Base-by-base conservation (phyloP, 1,140 invertebrate genomes). In the Anagrus nilaparvatae region DNA sequence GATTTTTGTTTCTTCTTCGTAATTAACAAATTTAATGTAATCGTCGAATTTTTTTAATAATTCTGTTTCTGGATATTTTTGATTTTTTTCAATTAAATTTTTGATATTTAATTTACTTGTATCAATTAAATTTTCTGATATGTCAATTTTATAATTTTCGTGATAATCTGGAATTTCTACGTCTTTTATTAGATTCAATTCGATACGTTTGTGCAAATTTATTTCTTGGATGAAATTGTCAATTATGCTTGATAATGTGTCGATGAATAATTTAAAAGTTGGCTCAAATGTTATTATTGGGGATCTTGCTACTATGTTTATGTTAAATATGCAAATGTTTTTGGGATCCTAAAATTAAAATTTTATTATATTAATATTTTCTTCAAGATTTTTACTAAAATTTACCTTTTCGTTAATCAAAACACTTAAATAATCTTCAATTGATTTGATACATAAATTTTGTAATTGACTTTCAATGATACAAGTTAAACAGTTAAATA, bases 381-480 rank as follows among this genome's bases (percentile, higher is more conserved):
- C 16, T 20, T n/a, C 19, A 23, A 6, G 14, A 34, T 21, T 21
- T 21, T 20, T 34, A 7, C 23, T 13, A 9, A 18, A 42, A 62
- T 72, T 70, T 73, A 90, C 87, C 52, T 76, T 74, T 52, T 80
- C 75, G 58, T 86, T 80, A 32, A 76, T 69, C 12, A 93, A 72
- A 49, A 84, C 86, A 40, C 86, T 66, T 4, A 81, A 79, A 53
- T 79, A 93, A 43, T 88, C 82, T 32, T 76, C 65, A 41, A 92
- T 74, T 9, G 87, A 91, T 49, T 81, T 76, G n/a, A 89, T 63
- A 46, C 82, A 84, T 20, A 92, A 60, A 19, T 74, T 74, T 61
- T 89, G 84, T 17, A 94, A 63, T 53, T 91, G 84, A 48, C 79
- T 79, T 5, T 86, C 85, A 89, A 94, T 93, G 14, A 93, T 68